Conservation (phyloP, 2,888 invertebrate species). For the Hypena proboscidalis region DNA sequence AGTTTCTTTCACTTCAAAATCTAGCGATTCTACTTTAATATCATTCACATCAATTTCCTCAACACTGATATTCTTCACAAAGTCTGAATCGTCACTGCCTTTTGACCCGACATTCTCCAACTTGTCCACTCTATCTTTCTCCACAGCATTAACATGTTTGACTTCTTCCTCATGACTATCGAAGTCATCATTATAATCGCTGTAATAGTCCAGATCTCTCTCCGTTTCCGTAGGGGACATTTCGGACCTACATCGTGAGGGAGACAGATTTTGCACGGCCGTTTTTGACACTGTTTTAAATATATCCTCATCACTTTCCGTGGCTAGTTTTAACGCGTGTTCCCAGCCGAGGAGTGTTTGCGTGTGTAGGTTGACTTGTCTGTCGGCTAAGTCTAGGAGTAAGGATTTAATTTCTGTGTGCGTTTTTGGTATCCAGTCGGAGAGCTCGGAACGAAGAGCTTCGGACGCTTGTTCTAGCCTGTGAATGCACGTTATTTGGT, state of each 20-base stretch:
- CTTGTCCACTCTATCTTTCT: neutral
- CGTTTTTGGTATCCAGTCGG: constrained; percentile 75
- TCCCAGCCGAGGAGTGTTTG: constrained; percentile 69
- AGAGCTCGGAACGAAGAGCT: constrained; percentile 68
- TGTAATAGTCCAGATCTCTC: constrained; percentile 61
- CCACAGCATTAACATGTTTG: constrained; percentile 5
- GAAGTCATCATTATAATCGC: constrained; percentile 42
- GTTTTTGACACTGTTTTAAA: constrained; percentile 77
- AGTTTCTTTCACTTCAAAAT: neutral
- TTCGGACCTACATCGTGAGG: constrained; percentile 55
- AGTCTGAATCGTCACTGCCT: neutral
- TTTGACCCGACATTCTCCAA: no score
- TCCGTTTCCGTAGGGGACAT: constrained; percentile 59
- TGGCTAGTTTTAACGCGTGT: constrained; percentile 60
- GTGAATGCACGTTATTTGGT: no score
- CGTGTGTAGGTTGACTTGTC: constrained; percentile 62
- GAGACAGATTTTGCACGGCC: constrained; percentile 72
- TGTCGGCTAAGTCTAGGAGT: constrained; percentile 65
- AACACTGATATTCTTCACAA: neutral
- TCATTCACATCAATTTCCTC: neutral
- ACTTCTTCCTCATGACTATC: constrained; percentile 29
- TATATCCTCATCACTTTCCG: constrained; percentile 59
- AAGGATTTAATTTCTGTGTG: constrained; percentile 61
- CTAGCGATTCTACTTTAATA: neutral
- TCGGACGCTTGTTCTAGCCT: constrained; percentile 77